Percentiles rank a stretch among this genome's conserved stretches.
These are phyloP conservation scores for Alcedo quadribrachys DNA, from an alignment of 2,797 vertebrate species.

Conservation along the genomic window DNA sequence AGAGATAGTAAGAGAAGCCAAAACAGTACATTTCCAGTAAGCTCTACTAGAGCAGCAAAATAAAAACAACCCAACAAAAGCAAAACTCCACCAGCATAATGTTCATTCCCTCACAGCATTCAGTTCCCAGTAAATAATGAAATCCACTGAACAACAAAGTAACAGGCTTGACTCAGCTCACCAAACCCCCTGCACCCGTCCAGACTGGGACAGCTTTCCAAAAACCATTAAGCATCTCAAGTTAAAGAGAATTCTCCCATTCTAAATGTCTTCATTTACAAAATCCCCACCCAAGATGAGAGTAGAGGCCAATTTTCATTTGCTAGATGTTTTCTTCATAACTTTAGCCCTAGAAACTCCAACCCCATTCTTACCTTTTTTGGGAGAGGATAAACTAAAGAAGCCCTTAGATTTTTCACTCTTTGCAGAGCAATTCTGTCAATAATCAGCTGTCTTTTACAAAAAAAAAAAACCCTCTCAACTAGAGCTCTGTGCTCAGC, in stretches of 20 bases:
- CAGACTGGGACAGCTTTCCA: background rate
- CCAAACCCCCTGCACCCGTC: background rate
- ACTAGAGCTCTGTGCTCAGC: background rate
- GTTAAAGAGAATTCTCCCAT: background rate
- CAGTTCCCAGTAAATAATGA: background rate
- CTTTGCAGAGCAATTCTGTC: background rate
- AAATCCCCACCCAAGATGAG: background rate
- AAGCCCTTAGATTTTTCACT: fast-evolving
- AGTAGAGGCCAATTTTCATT: background rate
- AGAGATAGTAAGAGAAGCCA: background rate
- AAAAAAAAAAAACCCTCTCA: background rate
- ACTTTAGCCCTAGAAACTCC: background rate
- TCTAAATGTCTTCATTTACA: background rate
- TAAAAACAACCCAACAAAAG: background rate
- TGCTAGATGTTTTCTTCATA: background rate
- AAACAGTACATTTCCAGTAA: background rate
- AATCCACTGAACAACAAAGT: background rate
- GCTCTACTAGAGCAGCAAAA: background rate
- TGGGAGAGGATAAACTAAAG: background rate
- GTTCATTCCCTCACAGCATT: background rate
- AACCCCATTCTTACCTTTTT: background rate
- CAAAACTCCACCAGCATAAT: background rate
- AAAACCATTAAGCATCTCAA: background rate
- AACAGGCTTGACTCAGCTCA: background rate
- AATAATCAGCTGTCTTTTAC: background rate